Base-by-base conservation (phyloP, 2,797 vertebrate species). In the Acridotheres tristis region DNA sequence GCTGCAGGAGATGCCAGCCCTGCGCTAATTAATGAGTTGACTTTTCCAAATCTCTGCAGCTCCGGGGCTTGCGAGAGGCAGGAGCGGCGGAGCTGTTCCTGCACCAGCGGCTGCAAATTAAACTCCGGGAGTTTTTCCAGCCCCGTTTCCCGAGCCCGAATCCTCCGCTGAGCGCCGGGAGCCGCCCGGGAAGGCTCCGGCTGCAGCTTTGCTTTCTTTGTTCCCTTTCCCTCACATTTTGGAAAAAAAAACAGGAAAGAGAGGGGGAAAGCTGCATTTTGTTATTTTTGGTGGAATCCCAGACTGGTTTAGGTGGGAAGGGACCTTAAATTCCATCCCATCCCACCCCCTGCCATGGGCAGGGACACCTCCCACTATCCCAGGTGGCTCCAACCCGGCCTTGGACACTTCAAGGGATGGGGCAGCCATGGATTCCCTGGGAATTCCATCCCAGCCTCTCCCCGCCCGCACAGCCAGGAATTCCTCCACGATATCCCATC, bases 251-350 rank as follows among this genome's bases (percentile, higher is more conserved):
- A 36, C 13, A 38, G 61, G 21, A 18, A 30, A 25, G 26, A 30
- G 20, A 23, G 3, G 2, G 5, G 32, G 2, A 20, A 45, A 45
- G 16, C 6, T 25, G 75, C 5, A 16, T 15, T 55, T 36, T 36
- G 40, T 25, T 36, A 3, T 45, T 45, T 59, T 65, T 16, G 0
- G 1, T 54, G 40, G 10, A 36, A 78, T 54, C 2, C 4, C 3
- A 3, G 21, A 10, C 5, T 4, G 40, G 50, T 78, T 78, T 26
- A n/a, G 21, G 10, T 45, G n/a, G 50, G n/a, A 54, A 65, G 27
- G 10, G 26, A 16, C 10, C 21, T 53, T 16, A 65, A 45, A 65
- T 15, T 20, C 26, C 40, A 43, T 15, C 26, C 26, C 40, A 43
- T 25, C 36, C 40, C 23, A 42, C 4, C 10, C 34, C 23, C 11